Base-by-base conservation (phyloP, 2,888 invertebrate species). In the Pristionchus arcanus region DNA sequence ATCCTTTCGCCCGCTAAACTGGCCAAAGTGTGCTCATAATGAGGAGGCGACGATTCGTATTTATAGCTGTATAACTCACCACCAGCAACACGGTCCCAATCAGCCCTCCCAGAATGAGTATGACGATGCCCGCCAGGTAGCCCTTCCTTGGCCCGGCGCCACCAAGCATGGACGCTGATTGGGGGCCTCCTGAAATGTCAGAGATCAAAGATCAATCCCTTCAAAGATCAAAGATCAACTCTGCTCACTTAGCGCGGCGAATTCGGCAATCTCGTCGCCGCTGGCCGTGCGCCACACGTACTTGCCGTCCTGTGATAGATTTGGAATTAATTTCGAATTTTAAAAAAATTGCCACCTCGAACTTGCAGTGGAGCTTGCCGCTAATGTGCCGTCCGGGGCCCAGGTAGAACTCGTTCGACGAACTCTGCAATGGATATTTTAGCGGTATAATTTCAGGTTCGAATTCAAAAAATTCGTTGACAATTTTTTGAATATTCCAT, bases 271-370 rank as follows among this genome's bases (percentile, higher is more conserved):
- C 28, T 53, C 28, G 53, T 49, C 49, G 25, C 81, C 81, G 25
- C 13, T 11, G 7, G 37, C 28, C n/a, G 81, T 81, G 15, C 81
- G 42, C 81, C 81, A 81, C 42, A 81, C 81, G 81, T 49, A 81
- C 19, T 81, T 53, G 81, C 53, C 81, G 74, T 37, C 31, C 74
- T 74, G 37, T 2, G 9, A 37, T 31, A 31, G 21, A 37, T 37
- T 74, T 74, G 21, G 19, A 74, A 74, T 25, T 37, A 15, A 34
- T 71, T 71, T 74, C 37, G 37, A 74, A 34, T 71, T 71, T 74
- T 21, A 25, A 74, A 74, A 63, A 11, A n/a, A 21, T 11, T 1
- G 2, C 5, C 31, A 34, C 31, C 34, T 71, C 71, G 71, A 34
- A 71, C 31, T 34, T 71, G 34, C 71, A 71, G 71, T 34, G 31